Evolutionary conservation across 37 sponge, comb jelly and placozoan species (phyloP).

Genomic region (Amphimedon queenslandica): DNA sequence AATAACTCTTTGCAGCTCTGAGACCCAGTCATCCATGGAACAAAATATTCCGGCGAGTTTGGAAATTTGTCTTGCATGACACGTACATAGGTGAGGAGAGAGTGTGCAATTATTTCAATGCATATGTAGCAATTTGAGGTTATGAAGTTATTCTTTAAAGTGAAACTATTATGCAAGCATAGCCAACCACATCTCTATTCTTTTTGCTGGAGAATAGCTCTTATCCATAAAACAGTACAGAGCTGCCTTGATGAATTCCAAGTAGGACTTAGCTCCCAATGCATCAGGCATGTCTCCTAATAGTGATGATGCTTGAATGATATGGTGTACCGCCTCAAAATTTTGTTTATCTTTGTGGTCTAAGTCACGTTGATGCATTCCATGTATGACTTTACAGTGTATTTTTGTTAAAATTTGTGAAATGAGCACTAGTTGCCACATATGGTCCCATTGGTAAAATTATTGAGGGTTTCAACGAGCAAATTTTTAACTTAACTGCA

Average conservation of each 20-base stretch:
- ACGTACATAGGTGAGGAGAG: neutral
- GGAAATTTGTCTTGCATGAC: neutral
- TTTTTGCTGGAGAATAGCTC: neutral
- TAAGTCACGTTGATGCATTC: conserved; percentile 18
- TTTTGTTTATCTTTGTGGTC: conserved; percentile 40
- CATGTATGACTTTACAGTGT: conserved; percentile 18
- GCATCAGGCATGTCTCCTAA: conserved; percentile 25
- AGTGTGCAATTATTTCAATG: conserved; percentile 34
- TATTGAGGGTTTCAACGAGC: conserved; percentile 14
- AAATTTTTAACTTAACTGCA: neutral
- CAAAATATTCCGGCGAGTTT: conserved; percentile 1
- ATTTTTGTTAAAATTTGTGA: neutral
- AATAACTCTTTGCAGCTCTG: conserved; percentile 20
- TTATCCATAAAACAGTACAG: conserved; percentile 26
- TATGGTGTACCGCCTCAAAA: conserved; percentile 10
- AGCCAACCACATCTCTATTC: conserved; percentile 20
- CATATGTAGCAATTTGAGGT: conserved; percentile 16
- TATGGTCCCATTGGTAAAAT: conserved; percentile 13
- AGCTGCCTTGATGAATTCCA: conserved; percentile 7
- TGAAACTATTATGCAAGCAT: neutral
- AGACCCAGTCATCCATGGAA: conserved; percentile 27
- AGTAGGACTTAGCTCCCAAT: conserved; percentile 6
- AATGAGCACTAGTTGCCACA: neutral
- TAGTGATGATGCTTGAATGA: neutral
- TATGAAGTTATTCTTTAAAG: conserved; percentile 6